These are phyloP conservation scores for Epinephelus cyanopodus DNA, from an alignment of 2,113 vertebrate genomes.

Conservation along the genomic window DNA sequence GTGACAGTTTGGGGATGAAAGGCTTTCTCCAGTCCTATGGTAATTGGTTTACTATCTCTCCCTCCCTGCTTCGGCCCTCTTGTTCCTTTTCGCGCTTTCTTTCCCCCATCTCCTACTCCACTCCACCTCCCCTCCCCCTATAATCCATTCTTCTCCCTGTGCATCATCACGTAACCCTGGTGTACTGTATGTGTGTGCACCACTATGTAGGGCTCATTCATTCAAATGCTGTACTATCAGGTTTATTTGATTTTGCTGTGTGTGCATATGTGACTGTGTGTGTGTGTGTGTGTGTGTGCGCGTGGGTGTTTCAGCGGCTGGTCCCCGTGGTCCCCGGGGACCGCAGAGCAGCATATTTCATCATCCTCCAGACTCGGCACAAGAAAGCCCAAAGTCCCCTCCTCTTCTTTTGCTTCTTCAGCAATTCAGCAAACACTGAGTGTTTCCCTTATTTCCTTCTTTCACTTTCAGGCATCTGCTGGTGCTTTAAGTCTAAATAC, in stretches of 20 bases:
- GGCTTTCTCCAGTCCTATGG: slow-evolving; percentile 59
- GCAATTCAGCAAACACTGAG: slow-evolving; percentile 55
- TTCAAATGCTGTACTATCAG: slow-evolving; percentile 46
- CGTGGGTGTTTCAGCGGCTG: slow-evolving; percentile 46
- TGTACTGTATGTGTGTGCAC: slow-evolving; percentile 15
- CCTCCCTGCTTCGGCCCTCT: slow-evolving; percentile 25
- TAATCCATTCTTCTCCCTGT: slow-evolving; percentile 58
- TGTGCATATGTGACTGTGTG: slow-evolving; percentile 61
- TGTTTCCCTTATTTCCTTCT: slow-evolving; percentile 45
- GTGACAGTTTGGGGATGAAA: slow-evolving; percentile 77
- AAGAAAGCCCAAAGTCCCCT: slow-evolving; percentile 51
- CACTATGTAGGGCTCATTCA: slow-evolving; percentile 48
- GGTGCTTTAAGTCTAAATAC: not conserved
- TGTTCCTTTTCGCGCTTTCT: slow-evolving; percentile 13
- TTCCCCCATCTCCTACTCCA: slow-evolving; percentile 27
- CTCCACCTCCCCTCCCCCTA: slow-evolving; percentile 37
- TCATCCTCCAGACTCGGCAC: slow-evolving; percentile 65
- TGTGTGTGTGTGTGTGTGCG: slow-evolving; percentile 15
- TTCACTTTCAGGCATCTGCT: slow-evolving; percentile 26
- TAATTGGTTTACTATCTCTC: slow-evolving; percentile 65
- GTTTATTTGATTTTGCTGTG: slow-evolving; percentile 72
- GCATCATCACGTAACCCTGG: slow-evolving; percentile 43
- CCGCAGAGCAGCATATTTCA: slow-evolving; percentile 69
- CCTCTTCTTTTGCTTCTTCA: slow-evolving; percentile 68
- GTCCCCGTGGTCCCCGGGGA: slow-evolving; percentile 56